Evolutionary conservation across 1,140 invertebrate genomes (phyloP).

Genomic region (Neuroterus valhalla): DNA sequence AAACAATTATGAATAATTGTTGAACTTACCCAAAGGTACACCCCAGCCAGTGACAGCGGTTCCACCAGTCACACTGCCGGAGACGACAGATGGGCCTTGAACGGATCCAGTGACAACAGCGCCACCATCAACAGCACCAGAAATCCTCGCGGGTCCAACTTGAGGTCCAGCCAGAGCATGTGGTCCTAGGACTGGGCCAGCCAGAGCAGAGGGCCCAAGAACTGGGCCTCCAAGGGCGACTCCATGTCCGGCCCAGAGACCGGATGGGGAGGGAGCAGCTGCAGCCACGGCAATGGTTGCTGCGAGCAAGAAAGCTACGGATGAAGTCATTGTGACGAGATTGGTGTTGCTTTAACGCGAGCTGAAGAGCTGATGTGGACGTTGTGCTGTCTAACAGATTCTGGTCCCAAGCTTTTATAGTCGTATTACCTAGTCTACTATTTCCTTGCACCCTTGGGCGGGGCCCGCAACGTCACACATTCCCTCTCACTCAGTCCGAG

Average conservation of each 20-base stretch:
- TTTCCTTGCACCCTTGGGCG: constrained; percentile 67
- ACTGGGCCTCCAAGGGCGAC: no score
- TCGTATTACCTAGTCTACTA: constrained; percentile 51
- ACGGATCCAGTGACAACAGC: constrained; percentile 69
- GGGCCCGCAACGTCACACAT: constrained; percentile 69
- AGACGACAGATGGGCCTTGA: no score
- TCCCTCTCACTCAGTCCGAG: constrained; percentile 59
- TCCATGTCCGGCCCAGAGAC: no score
- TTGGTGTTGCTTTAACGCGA: constrained; percentile 1
- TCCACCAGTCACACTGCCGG: constrained; percentile 63
- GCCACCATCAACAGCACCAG: constrained; percentile 70
- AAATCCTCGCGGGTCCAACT: constrained; percentile 66
- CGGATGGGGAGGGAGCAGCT: constrained; percentile 66
- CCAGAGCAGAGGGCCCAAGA: no score
- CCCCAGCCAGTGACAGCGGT: constrained; percentile 52
- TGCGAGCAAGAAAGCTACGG: constrained; percentile 58
- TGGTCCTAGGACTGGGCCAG: constrained; percentile 56
- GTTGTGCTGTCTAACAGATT: constrained; percentile 58
- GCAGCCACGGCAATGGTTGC: constrained; percentile 58
- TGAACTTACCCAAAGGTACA: constrained; percentile 20
- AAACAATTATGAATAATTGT: no score
- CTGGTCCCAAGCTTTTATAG: constrained; percentile 65
- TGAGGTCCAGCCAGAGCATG: constrained; percentile 63
- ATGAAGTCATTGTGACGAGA: constrained; percentile 57
- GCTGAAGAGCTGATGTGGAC: constrained; percentile 46